phyloP scores from a whole-genome alignment of 1,140 invertebrate species.

The Portunus trituberculatus region DNA sequence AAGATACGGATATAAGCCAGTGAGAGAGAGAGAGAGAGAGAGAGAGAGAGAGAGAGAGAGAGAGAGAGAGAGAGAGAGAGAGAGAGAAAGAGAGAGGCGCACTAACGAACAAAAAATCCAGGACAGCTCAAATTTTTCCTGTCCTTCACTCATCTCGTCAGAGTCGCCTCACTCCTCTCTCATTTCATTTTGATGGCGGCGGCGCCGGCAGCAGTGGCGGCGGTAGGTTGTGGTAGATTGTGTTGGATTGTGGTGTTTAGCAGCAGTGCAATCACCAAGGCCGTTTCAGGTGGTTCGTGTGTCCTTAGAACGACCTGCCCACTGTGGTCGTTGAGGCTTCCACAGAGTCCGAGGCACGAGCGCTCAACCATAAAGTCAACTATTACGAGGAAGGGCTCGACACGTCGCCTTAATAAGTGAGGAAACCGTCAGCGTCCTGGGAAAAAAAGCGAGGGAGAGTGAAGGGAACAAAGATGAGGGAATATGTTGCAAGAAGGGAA shows the following conservation, averaged over 20 bases:
- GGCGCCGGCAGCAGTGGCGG: background rate
- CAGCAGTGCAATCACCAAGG: background rate
- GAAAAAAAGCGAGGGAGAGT: background rate
- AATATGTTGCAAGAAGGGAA: no score
- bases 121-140: no score
- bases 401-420: background rate
- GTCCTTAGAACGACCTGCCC: background rate
- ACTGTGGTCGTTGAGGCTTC: background rate
- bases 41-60: no score
- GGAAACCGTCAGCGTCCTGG: background rate
- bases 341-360: background rate
- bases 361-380: constrained; percentile 18
- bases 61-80: no score
- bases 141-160: no score
- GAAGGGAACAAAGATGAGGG: background rate
- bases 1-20: no score
- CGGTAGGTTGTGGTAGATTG: background rate
- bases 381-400: background rate
- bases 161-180: no score
- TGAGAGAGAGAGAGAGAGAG: no score
- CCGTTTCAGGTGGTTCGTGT: background rate
- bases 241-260: background rate
- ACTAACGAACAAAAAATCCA: no score
- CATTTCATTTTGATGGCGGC: background rate
- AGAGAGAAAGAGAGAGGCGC: no score